phyloP scores from a whole-genome alignment of 2,888 invertebrate species.

The Eupeodes latifasciatus region DNA sequence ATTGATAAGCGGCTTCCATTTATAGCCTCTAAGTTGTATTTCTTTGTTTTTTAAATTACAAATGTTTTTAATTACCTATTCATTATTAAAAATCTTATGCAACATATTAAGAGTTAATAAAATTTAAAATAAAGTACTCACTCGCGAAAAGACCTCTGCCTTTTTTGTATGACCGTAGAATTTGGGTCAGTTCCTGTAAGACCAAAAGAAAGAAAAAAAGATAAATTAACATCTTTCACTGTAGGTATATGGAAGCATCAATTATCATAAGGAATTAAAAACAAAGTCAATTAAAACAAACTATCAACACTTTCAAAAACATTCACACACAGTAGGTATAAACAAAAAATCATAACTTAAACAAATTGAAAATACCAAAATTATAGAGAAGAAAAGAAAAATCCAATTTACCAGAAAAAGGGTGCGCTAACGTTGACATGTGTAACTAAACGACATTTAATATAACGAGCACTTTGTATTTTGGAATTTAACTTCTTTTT shows the following conservation, averaged over 20 bases:
- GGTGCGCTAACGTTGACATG: constrained; percentile 79
- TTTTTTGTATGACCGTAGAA: constrained; percentile 77
- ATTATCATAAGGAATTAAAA: background rate
- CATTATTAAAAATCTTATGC: background rate
- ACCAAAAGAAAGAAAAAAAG: constrained; percentile 8
- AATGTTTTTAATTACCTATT: background rate
- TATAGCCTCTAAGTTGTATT: background rate
- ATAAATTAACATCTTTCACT: background rate
- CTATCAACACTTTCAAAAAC: background rate
- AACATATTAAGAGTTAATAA: background rate
- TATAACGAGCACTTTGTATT: constrained; percentile 20
- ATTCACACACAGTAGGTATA: background rate
- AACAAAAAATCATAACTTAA: constrained; percentile 11
- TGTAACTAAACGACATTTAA: constrained; percentile 77
- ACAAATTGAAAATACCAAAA: background rate
- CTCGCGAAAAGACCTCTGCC: constrained; percentile 77
- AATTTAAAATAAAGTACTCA: constrained; percentile 58
- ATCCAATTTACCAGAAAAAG: constrained; percentile 78
- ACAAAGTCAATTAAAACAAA: background rate
- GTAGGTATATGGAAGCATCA: background rate
- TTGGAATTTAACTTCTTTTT: background rate
- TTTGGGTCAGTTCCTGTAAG: constrained; percentile 78
- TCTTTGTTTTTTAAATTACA: background rate
- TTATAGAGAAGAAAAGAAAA: constrained; percentile 42
- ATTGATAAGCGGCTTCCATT: background rate